Percentiles rank a stretch among this genome's conserved stretches.
Conservation (phyloP, 2,888 invertebrate genomes). For the Drosophila emarginata region DNA sequence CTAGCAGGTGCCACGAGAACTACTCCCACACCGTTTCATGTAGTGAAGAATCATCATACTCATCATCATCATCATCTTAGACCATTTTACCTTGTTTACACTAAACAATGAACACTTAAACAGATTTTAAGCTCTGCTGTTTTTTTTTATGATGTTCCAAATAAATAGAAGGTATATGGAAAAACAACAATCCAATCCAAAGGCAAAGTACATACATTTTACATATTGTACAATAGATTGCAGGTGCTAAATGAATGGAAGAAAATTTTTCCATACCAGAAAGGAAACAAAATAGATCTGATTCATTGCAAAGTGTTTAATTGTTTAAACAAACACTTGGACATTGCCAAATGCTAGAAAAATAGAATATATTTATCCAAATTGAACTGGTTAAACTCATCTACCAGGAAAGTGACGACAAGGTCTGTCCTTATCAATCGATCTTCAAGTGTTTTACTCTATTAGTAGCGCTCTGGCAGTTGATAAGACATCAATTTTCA, state of each 20-base stretch:
- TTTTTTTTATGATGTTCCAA: conserved; percentile 65
- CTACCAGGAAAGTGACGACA: conserved; percentile 11
- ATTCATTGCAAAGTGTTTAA: conserved; percentile 1
- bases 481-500: conserved; percentile 50
- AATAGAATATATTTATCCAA: conserved; percentile 16
- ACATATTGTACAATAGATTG: conserved; percentile 16
- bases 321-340: conserved; percentile 45
- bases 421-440: conserved; percentile 36
- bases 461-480: conserved; percentile 70
- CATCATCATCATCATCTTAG: conserved; percentile 5
- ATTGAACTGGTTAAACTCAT: neutral
- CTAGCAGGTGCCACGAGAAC: conserved; percentile 9
- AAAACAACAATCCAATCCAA: conserved; percentile 55
- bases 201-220: conserved; percentile 19
- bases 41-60: conserved; percentile 12
- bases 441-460: conserved; percentile 58
- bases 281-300: neutral
- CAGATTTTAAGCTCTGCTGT: conserved; percentile 63
- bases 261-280: conserved; percentile 1
- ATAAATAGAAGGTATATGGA: conserved; percentile 43
- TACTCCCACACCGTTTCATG: conserved; percentile 23
- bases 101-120: conserved; percentile 70
- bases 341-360: conserved; percentile 43
- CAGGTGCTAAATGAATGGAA: conserved; percentile 49
- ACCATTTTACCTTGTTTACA: conserved; percentile 55